phyloP scores from a whole-genome alignment of 2,888 invertebrate species.

The Hypolimnas misippus region DNA sequence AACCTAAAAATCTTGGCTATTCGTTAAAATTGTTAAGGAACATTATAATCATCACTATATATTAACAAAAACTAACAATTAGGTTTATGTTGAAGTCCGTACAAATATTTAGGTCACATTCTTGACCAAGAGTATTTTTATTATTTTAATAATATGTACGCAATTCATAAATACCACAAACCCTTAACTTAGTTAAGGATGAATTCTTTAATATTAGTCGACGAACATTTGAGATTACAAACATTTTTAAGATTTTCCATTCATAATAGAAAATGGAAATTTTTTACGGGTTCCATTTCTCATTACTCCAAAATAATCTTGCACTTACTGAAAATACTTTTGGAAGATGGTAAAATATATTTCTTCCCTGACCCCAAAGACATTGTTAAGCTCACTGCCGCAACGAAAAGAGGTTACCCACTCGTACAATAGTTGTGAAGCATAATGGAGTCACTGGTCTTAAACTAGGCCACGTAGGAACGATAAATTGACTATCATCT shows the following conservation, averaged over 20 bases:
- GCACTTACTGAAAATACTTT: neutral
- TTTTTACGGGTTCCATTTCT: neutral
- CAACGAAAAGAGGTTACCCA: slow-evolving; percentile 33
- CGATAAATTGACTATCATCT: slow-evolving; percentile 25
- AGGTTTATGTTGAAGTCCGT: no score
- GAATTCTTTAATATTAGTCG: neutral
- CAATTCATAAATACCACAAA: neutral
- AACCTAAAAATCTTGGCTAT: neutral
- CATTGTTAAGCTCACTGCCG: slow-evolving; percentile 28
- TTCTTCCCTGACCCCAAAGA: slow-evolving; percentile 18
- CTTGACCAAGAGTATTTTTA: neutral
- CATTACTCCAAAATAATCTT: neutral
- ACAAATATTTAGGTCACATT: neutral
- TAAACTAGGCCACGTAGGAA: slow-evolving; percentile 35
- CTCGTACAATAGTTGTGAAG: slow-evolving; percentile 34
- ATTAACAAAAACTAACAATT: no score
- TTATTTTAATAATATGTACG: neutral
- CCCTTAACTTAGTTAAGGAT: neutral
- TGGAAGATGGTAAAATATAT: neutral
- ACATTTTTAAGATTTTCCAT: no score
- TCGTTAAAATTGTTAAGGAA: no score
- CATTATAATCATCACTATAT: no score
- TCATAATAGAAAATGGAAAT: neutral
- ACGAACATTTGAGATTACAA: no score
- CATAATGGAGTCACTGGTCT: slow-evolving; percentile 30